Evolutionary conservation across 1,140 invertebrate genomes (phyloP).

Genomic region (Drosophila orosa): DNA sequence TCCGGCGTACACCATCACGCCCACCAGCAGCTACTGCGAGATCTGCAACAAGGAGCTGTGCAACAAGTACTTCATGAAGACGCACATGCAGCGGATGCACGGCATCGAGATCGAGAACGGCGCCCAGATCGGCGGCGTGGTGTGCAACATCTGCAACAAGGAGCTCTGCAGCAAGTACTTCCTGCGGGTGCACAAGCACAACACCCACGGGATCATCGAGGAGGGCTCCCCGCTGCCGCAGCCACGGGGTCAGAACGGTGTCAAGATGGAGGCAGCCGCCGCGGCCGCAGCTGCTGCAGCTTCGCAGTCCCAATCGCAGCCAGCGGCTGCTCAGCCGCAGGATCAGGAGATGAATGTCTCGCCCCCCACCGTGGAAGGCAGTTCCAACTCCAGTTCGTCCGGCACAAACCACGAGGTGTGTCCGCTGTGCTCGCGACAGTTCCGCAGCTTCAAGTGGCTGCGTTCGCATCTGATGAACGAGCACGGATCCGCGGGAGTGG

Average conservation of each 20-base stretch:
- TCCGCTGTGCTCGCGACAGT: constrained; percentile 93
- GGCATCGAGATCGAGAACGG: constrained; percentile 97
- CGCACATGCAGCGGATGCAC: constrained; percentile 99
- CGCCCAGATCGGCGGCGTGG: constrained; percentile 95
- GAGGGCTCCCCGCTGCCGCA: constrained; percentile 87
- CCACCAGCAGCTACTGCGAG: constrained; percentile 96
- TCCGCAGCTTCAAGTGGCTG: constrained; percentile 95
- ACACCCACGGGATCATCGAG: constrained; percentile 97
- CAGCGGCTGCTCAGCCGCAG: constrained; percentile 82
- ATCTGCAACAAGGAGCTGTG: constrained; percentile 99
- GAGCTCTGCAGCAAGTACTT: constrained; percentile 99
- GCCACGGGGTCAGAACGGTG: constrained; percentile 85
- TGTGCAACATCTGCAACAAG: constrained; percentile 98
- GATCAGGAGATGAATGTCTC: constrained; percentile 72
- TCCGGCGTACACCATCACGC: constrained; percentile 86
- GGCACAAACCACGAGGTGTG: constrained; percentile 92
- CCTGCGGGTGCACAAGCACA: constrained; percentile 97
- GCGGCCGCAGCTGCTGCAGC: constrained; percentile 63
- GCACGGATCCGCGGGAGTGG: constrained; percentile 90
- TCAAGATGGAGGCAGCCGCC: constrained; percentile 83
- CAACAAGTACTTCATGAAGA: constrained; percentile 99
- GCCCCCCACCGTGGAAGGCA: constrained; percentile 34
- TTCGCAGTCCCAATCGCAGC: constrained; percentile 23
- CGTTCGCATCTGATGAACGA: constrained; percentile 95
- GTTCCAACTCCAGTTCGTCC: constrained; percentile 45